These are phyloP conservation scores for Drosophila willistoni DNA, from an alignment of 1,140 invertebrate species.

Conservation along the genomic window DNA sequence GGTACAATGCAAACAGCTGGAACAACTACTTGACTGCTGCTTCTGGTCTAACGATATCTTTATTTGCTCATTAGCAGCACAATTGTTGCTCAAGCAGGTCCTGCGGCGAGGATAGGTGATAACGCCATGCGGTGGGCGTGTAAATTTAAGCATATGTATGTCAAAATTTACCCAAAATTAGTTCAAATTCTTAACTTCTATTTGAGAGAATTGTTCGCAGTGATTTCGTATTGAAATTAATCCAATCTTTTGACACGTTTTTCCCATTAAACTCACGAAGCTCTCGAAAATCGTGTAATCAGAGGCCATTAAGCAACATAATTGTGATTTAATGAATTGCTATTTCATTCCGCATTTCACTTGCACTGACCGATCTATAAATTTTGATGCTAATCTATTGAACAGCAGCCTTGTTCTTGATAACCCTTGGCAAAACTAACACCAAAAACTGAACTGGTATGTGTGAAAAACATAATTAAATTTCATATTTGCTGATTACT, in stretches of 20 bases:
- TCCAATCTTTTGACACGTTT: conserved; percentile 48
- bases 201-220: too few species aligned
- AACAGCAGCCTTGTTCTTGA: conserved; percentile 15
- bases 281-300: conserved; percentile 39
- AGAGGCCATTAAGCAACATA: conserved; percentile 64
- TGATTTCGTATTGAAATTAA: not conserved
- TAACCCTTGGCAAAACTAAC: conserved; percentile 14
- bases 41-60: conserved; percentile 62
- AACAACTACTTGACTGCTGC: conserved; percentile 53
- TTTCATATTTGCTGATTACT: conserved; percentile 59
- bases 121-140: conserved; percentile 55
- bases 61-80: conserved; percentile 77
- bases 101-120: conserved; percentile 46
- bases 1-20: conserved; percentile 7
- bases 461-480: conserved; percentile 63
- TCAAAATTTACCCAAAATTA: conserved; percentile 6
- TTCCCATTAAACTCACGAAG: conserved; percentile 45
- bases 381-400: conserved; percentile 51
- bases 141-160: conserved; percentile 44
- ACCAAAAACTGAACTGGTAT: conserved; percentile 30
- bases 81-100: conserved; percentile 64
- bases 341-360: conserved; percentile 42
- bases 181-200: not conserved
- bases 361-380: conserved; percentile 30
- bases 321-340: conserved; percentile 62